These are phyloP conservation scores for Alosa sapidissima DNA, from an alignment of 2,797 vertebrate genomes.

Conservation along the genomic window DNA sequence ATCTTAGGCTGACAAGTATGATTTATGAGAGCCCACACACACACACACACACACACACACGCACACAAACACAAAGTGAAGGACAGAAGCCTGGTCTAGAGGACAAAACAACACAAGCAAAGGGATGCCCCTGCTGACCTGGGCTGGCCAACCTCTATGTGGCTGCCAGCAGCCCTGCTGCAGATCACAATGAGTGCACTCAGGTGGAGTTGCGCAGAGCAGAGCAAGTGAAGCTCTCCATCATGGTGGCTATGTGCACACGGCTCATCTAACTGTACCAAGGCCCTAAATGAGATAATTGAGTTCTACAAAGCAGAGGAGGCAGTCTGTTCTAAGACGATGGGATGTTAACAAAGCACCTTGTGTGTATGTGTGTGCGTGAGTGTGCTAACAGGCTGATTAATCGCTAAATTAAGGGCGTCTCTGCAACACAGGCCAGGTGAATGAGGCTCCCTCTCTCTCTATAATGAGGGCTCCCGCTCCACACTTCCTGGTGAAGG, in stretches of 20 bases:
- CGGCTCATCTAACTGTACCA: not conserved
- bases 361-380: no score
- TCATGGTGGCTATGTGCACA: not conserved
- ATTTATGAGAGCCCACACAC: slow-evolving; percentile 46
- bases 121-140: not conserved
- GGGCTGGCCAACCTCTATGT: not conserved
- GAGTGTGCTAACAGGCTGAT: slow-evolving; percentile 20
- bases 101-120: slow-evolving; percentile 28
- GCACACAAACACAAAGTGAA: slow-evolving; percentile 23
- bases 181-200: not conserved
- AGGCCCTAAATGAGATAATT: not conserved
- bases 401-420: slow-evolving; percentile 19
- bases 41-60: slow-evolving; percentile 36
- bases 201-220: not conserved
- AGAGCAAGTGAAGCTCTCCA: not conserved
- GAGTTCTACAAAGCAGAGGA: not conserved
- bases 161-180: not conserved
- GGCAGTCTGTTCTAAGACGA: not conserved
- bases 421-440: slow-evolving; percentile 14
- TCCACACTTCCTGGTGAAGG: not conserved
- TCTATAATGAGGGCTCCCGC: slow-evolving; percentile 7
- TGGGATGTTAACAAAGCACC: not conserved
- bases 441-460: slow-evolving; percentile 10
- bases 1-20: slow-evolving; percentile 48
- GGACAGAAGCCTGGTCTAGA: not conserved